Conservation (phyloP, 2,113 vertebrate species). For the Psittacara wagleri region DNA sequence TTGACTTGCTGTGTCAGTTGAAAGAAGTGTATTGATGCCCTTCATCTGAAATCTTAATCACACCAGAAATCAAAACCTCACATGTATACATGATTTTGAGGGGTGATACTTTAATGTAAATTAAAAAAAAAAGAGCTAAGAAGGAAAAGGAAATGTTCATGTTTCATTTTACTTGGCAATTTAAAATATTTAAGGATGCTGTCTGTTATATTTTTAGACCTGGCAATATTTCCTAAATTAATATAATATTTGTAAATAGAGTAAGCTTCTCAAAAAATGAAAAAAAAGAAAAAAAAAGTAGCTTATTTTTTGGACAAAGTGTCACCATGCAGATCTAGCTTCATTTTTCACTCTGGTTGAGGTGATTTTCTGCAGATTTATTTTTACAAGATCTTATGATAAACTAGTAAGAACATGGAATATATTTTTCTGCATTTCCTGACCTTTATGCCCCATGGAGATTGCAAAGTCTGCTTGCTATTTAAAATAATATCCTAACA, state of each 20-base stretch:
- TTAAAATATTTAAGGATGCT: background rate
- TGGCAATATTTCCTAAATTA: background rate
- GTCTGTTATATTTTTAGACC: background rate
- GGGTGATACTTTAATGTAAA: background rate
- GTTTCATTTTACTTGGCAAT: background rate
- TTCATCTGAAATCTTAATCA: background rate
- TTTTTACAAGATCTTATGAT: background rate
- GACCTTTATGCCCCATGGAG: constrained; percentile 13
- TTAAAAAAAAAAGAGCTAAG: background rate
- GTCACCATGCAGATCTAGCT: background rate
- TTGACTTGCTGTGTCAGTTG: background rate
- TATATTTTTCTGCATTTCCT: background rate
- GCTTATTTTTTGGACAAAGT: background rate
- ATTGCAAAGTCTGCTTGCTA: constrained; percentile 26
- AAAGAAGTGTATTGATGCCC: background rate
- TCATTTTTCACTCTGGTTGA: background rate
- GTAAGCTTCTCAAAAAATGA: background rate
- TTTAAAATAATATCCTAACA: constrained; percentile 53
- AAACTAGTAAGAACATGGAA: background rate
- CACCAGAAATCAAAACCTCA: background rate
- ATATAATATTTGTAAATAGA: background rate
- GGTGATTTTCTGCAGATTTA: background rate
- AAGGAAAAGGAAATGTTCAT: background rate
- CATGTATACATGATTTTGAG: background rate
- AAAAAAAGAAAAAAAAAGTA: background rate